A percentile compares a stretch with the other conserved stretches of the same genome.
Evolutionary conservation across 2,113 vertebrate genomes (phyloP).

Genomic region (Cochlearius cochlearius): DNA sequence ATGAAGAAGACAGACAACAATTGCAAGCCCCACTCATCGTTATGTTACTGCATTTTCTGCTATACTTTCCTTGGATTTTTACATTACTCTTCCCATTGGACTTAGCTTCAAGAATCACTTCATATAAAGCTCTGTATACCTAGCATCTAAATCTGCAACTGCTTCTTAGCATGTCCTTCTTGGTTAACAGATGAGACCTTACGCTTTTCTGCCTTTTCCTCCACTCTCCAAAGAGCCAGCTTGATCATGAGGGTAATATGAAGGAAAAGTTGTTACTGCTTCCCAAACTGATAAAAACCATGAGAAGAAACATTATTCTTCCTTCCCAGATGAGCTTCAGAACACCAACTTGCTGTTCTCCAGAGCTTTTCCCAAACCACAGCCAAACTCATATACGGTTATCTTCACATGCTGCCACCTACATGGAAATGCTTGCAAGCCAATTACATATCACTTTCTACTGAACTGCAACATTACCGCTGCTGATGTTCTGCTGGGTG

Average conservation of each 20-base stretch:
- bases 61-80: neutral
- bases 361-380: neutral
- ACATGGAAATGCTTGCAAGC: neutral
- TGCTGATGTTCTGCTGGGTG: neutral
- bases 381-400: neutral
- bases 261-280: neutral
- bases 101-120: neutral
- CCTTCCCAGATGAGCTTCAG: neutral
- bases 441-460: neutral
- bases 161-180: neutral
- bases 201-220: neutral
- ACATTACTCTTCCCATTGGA: neutral
- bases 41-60: neutral
- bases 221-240: neutral
- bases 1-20: neutral
- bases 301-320: neutral
- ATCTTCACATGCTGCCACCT: neutral
- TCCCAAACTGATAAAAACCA: neutral
- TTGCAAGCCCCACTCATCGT: neutral
- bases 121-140: neutral
- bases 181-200: neutral
- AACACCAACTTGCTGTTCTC: neutral
- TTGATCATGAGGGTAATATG: neutral
- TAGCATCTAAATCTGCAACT: neutral
- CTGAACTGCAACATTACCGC: neutral